Base-by-base conservation (phyloP, 2,797 vertebrate genomes). In the Lates japonicus region DNA sequence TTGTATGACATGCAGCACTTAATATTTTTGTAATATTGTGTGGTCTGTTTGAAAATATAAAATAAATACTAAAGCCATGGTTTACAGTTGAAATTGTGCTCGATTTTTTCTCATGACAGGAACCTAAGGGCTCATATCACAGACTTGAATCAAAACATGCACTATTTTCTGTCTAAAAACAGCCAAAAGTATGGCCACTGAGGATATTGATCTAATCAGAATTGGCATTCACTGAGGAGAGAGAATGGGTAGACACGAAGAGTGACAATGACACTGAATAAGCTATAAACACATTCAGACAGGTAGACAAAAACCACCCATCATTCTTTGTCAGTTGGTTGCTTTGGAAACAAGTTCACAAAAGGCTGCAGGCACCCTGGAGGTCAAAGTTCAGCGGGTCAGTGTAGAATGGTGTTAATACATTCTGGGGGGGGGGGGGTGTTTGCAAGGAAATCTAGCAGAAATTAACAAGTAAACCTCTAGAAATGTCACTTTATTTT, bases 1-100 rank as follows among this genome's bases (percentile, higher is more conserved):
- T 90, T 93, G 70, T 87, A 91, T 85, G 90, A 94, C 90, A 76
- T 94, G 81, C 90, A 90, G 95, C 96, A 96, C 95, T 96, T 96
- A 94, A 93, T 93, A 84, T 93, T 93, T 29, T 88, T 90, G 82
- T 90, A 87, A 89, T 91, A 90, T 92, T 94, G 89, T 92, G 88
- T 93, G 90, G 78, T 87, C 83, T 91, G 92, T 92, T 92, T 90
- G 87, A 87, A 81, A 87, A 84, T 7, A 65, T 80, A 74, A 29
- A 91, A 91, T 86, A 91, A 90, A 92, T 87, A 78, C 87, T 86
- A 82, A 94, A 94, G 83, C 87, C 88, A 90, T 90, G 85, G 76
- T 87, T 82, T 83, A 87, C 88, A 83, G 4, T 75, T 49, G 48
- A 51, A 70, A 25, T 42, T 39, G 7, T 54, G 37, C 35, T 37